Percentiles rank a stretch among this genome's conserved stretches.
Conservation (phyloP, 2,797 vertebrate species). For the Chloroceryle inda region DNA sequence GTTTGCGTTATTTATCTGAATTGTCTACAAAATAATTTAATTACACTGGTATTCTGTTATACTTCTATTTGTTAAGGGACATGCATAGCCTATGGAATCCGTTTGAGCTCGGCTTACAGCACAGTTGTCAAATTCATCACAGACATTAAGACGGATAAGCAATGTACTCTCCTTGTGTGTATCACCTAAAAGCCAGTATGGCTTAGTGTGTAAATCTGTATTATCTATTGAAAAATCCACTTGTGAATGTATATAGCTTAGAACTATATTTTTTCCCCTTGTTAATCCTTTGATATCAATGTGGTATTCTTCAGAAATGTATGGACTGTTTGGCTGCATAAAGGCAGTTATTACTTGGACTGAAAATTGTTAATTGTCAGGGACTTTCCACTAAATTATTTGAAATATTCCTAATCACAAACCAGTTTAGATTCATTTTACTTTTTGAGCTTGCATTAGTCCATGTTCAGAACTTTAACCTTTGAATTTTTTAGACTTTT, state of each 20-base stretch:
- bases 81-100: background rate
- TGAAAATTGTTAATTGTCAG: background rate
- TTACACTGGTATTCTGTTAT: background rate
- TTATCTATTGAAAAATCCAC: background rate
- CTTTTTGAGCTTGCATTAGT: constrained; percentile 14
- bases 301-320: background rate
- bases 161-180: background rate
- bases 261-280: background rate
- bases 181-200: background rate
- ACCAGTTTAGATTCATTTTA: background rate
- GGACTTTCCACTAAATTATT: background rate
- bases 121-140: background rate
- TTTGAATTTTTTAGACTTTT: constrained; percentile 59
- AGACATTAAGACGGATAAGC: background rate
- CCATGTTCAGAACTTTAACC: background rate
- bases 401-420: background rate
- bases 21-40: background rate
- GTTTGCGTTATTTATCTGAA: background rate
- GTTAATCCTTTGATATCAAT: background rate
- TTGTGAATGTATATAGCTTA: constrained; percentile 1
- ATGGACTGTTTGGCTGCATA: background rate
- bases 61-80: background rate
- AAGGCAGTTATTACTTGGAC: background rate
- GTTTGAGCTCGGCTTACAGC: background rate
- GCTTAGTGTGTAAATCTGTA: background rate